These are phyloP conservation scores for Lycophotia porphyrea DNA, from an alignment of 2,888 invertebrate genomes.

Conservation along the genomic window DNA sequence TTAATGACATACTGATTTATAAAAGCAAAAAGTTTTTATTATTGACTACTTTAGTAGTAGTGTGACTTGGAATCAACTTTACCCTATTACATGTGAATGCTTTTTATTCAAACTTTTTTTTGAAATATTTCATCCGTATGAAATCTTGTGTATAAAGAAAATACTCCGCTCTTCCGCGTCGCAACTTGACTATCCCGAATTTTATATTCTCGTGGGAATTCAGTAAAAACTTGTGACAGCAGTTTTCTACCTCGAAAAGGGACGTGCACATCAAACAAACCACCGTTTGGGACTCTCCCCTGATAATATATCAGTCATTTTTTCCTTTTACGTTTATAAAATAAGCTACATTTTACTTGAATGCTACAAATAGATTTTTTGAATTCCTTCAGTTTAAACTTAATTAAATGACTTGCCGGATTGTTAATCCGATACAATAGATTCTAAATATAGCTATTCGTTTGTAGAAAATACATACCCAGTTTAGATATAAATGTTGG, in stretches of 20 bases:
- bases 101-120: slow-evolving; percentile 42
- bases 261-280: slow-evolving; percentile 59
- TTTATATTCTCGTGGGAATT: slow-evolving; percentile 57
- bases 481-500: slow-evolving; percentile 24
- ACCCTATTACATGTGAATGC: neutral
- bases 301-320: slow-evolving; percentile 56
- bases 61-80: neutral
- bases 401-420: neutral
- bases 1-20: neutral
- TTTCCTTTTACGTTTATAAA: slow-evolving; percentile 47
- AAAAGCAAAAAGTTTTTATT: neutral
- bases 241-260: slow-evolving; percentile 59
- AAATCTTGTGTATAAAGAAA: slow-evolving; percentile 61
- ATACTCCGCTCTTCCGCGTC: slow-evolving; percentile 38
- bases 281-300: slow-evolving; percentile 53
- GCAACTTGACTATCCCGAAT: slow-evolving; percentile 55
- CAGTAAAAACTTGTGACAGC: slow-evolving; percentile 58
- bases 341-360: slow-evolving; percentile 40
- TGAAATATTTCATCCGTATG: slow-evolving; percentile 28
- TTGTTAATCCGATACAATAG: slow-evolving; percentile 3
- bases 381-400: slow-evolving; percentile 7
- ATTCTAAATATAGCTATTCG: neutral
- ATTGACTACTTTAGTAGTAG: neutral
- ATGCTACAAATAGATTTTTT: slow-evolving; percentile 20
- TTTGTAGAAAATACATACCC: slow-evolving; percentile 11